Evolutionary conservation across 2,797 vertebrate species (phyloP), one percentile per base, ranked within the genome.

Genomic region (Danio tinwini): DNA sequence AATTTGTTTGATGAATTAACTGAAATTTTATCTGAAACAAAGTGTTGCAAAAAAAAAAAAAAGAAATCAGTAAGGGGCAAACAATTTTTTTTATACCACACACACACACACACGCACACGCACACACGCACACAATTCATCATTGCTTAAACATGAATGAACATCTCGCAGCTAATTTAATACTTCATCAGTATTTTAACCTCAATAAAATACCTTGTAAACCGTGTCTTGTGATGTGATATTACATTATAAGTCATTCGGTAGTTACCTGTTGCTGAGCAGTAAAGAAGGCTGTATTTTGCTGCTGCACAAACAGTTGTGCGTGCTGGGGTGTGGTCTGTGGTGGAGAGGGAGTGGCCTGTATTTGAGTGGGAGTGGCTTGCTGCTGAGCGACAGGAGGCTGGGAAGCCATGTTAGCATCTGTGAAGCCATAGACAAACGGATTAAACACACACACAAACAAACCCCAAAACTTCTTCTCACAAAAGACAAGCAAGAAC

Each of bases 271-370:
- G 94, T 83, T 91, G 90, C 56, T 93, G 93, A 52, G 88, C 88
- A n/a, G 72, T 88, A 74, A 94, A 91, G 73, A 94, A 88, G 7
- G 88, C 74, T 5, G 89, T 47, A 6, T 87, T 85, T n/a, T 92
- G 95, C 67, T 93, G 95, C 88, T 97, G 96, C 78, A 96, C 89
- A 87, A 96, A 95, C 61, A 97, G 88, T 78, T 96, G 95, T 67
- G 96, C 95, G 84, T 97, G 95, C 85, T 95, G 96, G 52, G 96
- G 92, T 0, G 96, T 94, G 74, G 94, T 90, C 88, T 95, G 95
- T 2, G 93, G 91, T 78, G 92, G 95, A 17, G 92, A 84, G 76
- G 88, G 92, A 0, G 91, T 85, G 0, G 88, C 61, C 17, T 94
- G 95, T 3, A 91, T 78, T 29, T 92, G 87, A 0, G 89, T 82